Base-by-base conservation (phyloP, 37 sponge, comb jelly and placozoan genomes). In the Haliclona indistincta region DNA sequence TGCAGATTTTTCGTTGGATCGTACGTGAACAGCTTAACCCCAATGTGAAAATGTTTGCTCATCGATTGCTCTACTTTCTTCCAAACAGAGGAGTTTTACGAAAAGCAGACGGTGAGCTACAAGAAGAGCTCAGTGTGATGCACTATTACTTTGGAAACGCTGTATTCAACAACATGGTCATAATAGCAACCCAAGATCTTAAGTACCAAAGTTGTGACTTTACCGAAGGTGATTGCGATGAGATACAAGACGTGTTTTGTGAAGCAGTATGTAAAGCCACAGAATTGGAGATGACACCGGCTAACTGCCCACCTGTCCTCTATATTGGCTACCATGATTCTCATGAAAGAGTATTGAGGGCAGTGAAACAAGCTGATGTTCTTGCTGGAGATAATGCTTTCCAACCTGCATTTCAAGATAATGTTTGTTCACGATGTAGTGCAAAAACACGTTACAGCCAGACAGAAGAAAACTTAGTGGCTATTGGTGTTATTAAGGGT, bases 1-100 rank as follows among this genome's bases (percentile, higher is more conserved):
- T 58, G 8, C 61, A 58, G 61, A 30, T 58, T 26, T 58, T 58
- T 58, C 61, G 61, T 30, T 58, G 61, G 61, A 58, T 58, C 7
- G 61, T 58, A 7, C 61, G 61, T 5, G 28, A 26, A 5, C 61
- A 58, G 22, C 61, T 29, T 7, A 30, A 58, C 30, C 61, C n/a
- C 61, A 58, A 13, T 15, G n/a, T n/a, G n/a, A n/a, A n/a, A n/a
- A 7, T 58, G 17, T 58, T 5, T 6, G n/a, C 28, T 58, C 61
- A 30, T 15, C 61, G 61, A 7, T 26, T 58, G 30, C 22, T 58
- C 17, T 58, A 58, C 22, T 58, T 58, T 15, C 22, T 58, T 26
- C 61, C 61, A 5, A 15, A 29, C 5, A 26, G 61, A 7, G 61
- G 61, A 7, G n/a, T 26, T 15, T 30, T 58, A 6, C 30, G 28